Evolutionary conservation across 2,797 vertebrate genomes (phyloP), one percentile per base, ranked within the genome.

Genomic region (Aratinga solstitialis): DNA sequence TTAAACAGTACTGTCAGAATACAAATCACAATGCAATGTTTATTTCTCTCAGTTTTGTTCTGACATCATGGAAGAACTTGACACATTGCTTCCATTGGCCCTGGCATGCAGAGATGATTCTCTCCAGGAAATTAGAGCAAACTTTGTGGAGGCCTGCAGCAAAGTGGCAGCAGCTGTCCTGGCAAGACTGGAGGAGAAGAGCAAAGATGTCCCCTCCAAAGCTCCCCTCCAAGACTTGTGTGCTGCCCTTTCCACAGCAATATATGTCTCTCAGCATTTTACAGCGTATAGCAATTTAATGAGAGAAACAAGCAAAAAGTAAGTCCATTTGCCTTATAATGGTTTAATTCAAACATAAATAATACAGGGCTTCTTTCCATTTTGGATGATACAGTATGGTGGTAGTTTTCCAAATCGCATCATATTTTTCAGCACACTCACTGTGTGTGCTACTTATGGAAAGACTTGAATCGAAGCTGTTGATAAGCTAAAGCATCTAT

Each of bases 81-180:
- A 99, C 96, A 97, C 97, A 87, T 97, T 99, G 89, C 98, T 99
- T 93, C 99, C 99, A 58, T 95, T 99, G 97, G 99, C 99, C 88
- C 97, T 98, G 97, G 98, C 98, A 86, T 99, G 98, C 98, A 98
- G 97, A 92, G 98, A 98, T 90, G 98, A 97, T 95, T 97, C 97
- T 89, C 98, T 99, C 91, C 98, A 98, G 97, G 98, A 99, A 95
- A 99, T 99, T 87, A 98, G 98, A 97, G 97, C 97, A 79, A 99
- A 98, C 97, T 99, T 99, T 86, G 98, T 98, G 91, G 99, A 99
- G 88, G 98, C 98, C n/a, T 99, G 98, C 93, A 97, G 98, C 96
- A 98, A 98, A 97, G 98, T 98, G 81, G 98, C 98, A 78, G 97
- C 98, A 94, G 98, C 98, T 97, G 92, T 99, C 71, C 95, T 99